Percentiles rank a stretch among this genome's conserved stretches.
Evolutionary conservation across 2,888 invertebrate species (phyloP).

Genomic region (Diplazon laetatorius): DNA sequence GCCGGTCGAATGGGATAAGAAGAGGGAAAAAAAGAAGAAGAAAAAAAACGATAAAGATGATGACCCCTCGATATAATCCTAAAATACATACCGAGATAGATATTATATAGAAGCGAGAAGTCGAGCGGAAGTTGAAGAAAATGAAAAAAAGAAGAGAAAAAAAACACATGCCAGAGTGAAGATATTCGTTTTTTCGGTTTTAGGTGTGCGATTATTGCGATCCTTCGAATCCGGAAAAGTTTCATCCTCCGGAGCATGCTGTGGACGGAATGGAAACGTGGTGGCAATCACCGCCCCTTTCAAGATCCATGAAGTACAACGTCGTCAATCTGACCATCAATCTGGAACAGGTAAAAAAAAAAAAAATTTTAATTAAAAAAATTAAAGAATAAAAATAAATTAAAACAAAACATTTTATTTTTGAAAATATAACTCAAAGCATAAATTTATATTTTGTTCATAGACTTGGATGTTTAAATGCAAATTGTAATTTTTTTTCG

Average conservation of each 20-base stretch:
- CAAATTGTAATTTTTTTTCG: no score
- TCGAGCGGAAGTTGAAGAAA: slow-evolving; percentile 15
- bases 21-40: no score
- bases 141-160: slow-evolving; percentile 45
- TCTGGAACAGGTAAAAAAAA: slow-evolving; percentile 93
- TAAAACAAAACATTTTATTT: no score
- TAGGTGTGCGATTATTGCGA: slow-evolving; percentile 98
- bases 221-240: slow-evolving; percentile 88
- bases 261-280: slow-evolving; percentile 98
- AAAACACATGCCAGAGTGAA: slow-evolving; percentile 24
- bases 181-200: slow-evolving; percentile 41
- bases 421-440: no score
- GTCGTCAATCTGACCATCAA: slow-evolving; percentile 98
- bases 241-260: slow-evolving; percentile 95
- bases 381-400: no score
- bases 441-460: no score
- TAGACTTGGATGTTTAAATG: no score
- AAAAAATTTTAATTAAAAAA: not conserved
- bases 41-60: slow-evolving; percentile 66
- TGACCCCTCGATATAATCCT: slow-evolving; percentile 76
- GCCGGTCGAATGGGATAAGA: slow-evolving; percentile 34
- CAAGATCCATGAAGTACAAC: slow-evolving; percentile 98
- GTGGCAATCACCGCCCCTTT: slow-evolving; percentile 99
- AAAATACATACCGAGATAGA: not conserved
- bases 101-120: slow-evolving; percentile 1